Conservation (phyloP, 2,797 vertebrate species). For the Sebastolobus altivelis region DNA sequence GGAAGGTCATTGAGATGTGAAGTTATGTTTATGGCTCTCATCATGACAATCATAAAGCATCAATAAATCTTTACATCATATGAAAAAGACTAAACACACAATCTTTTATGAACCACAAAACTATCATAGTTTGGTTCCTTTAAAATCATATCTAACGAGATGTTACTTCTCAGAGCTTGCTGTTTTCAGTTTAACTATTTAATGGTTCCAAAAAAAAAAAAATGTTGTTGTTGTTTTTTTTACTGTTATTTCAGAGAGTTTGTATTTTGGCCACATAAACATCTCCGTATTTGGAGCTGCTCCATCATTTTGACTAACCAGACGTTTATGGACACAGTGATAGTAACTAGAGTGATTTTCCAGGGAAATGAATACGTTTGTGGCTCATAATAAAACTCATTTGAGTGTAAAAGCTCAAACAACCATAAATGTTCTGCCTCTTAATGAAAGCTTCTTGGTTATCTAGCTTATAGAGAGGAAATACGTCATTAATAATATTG, state of each 20-base stretch:
- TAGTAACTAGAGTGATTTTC: slow-evolving; percentile 51
- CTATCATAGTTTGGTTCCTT: neutral
- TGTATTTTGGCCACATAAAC: neutral
- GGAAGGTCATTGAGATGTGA: neutral
- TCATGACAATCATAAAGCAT: neutral
- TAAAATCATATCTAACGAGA: neutral
- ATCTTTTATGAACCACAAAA: neutral
- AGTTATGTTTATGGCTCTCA: slow-evolving; percentile 6
- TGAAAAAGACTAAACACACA: neutral
- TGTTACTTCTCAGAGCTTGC: neutral
- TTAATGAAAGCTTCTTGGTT: neutral
- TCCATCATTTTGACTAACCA: neutral
- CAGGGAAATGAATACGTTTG: neutral
- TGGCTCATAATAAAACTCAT: slow-evolving; percentile 32
- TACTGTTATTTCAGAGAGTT: neutral
- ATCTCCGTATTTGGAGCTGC: neutral
- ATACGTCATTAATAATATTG: neutral
- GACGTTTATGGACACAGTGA: slow-evolving; percentile 50
- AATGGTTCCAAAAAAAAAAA: neutral
- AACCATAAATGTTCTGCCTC: slow-evolving; percentile 5
- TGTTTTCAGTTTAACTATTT: neutral
- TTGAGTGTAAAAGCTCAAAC: slow-evolving; percentile 39
- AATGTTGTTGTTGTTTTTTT: neutral
- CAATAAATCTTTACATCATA: neutral
- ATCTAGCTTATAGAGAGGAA: neutral